Base-by-base conservation (phyloP, 1,140 invertebrate species). In the Heterodera carotae region DNA sequence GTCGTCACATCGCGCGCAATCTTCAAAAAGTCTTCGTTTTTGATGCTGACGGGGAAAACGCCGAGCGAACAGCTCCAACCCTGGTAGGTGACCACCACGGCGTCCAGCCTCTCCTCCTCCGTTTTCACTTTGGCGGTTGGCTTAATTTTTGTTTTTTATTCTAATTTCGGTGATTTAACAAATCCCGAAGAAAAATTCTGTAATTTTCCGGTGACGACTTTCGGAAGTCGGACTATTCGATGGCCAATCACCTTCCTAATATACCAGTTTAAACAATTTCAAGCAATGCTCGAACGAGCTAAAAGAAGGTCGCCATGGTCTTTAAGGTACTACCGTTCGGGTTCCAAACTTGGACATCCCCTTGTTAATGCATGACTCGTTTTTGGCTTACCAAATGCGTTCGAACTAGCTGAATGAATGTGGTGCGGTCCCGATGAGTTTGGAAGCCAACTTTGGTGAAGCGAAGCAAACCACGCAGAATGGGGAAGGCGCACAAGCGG, bases 381-480 rank as follows among this genome's bases (percentile, higher is more conserved):
- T 25, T 36, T 8, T 18, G 12, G 8, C 2, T 64, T 31, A 60
- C 48, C 34, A 87, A 64, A 69, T 88, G 80, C 29, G 78, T 79
- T 62, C 77, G 48, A 29, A 87, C 81, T 29, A 87, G 67, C 39
- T 86, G 77, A 8, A 88, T 70, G 48, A 87, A 87, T 48, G 76
- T 85, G 29, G 80, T 78, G 27, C 85, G 83, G 66, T 87, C 85
- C 8, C 86, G 59, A 64, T 87, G 85, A 15, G 85, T 87, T 81
- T 87, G 85, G 77, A 87, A 87, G 34, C 85, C 85, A 48, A 86
- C 84, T 76, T 87, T 87, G 12, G 86, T 87, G 67, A 87, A 87
- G 62, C 85, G 74, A 33, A 87, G 64, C 33, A 87, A 64, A 8
- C 85, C 85, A 33, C 85, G 74, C 31, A 87, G 76, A 66, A 87